Evolutionary conservation across 2,797 vertebrate genomes (phyloP), one percentile per base, ranked within the genome.

Genomic region (Sus cebifrons): DNA sequence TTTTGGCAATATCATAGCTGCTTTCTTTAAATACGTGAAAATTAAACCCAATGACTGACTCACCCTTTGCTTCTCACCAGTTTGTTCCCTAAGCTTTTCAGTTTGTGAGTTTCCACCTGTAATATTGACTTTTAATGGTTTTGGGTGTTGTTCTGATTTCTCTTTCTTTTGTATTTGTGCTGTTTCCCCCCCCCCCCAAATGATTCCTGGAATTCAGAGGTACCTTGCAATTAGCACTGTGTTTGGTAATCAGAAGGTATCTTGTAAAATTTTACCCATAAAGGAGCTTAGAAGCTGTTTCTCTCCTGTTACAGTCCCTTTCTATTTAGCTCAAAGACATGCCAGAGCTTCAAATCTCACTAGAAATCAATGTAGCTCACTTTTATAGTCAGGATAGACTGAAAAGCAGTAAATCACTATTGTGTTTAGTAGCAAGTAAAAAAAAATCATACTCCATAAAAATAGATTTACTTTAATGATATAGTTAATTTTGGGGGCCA

Each of bases 251-350:
- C 65, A 93, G 71, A 87, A 65, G 14, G 4, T 78, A 64, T 92
- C 91, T 97, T 96, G 27, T 86, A 62, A 93, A 88, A 95, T 29
- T 25, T 83, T 44, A 77, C n/a, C 49, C 58, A 12, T 14, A 75
- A 81, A 54, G 10, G 74, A 54, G 16, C 86, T 15, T 67, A n/a
- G 32, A 78, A 85, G 62, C 40, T 84, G 3, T 40, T 78, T 82
- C 74, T 84, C 11, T 89, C 8, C 18, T 64, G 0, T 91, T 86
- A 27, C 2, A 60, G 0, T 71, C 9, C 67, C 13, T 82, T 25
- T 70, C 74, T 74, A 0, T 67, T 82, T 88, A 82, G 36, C 32
- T 29, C 64, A 32, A 71, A 94, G n/a, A 60, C 64, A 23, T 68
- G 36, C 44, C 56, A 77, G 83, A 89, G 27, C 73, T 83, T 62